These are phyloP conservation scores for Papilio dardanus DNA, from an alignment of 1,140 invertebrate genomes.

Conservation along the genomic window DNA sequence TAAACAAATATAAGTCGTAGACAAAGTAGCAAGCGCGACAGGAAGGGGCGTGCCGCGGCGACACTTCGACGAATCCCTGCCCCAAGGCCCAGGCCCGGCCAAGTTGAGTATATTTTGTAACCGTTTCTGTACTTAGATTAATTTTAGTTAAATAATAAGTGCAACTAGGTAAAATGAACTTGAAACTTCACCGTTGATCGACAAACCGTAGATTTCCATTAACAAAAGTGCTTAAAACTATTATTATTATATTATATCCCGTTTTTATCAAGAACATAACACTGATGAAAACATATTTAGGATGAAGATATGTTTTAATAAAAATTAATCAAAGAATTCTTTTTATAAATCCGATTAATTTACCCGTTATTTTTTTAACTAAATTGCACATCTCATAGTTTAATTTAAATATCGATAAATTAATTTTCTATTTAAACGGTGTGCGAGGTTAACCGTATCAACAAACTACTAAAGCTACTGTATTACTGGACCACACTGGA, in stretches of 20 bases:
- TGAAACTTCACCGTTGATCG: no score
- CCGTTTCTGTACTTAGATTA: background rate
- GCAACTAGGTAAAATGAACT: background rate
- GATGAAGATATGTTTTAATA: no score
- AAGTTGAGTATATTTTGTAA: conserved; percentile 34
- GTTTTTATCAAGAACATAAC: no score
- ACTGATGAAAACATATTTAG: no score
- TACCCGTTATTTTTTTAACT: no score
- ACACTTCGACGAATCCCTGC: conserved; percentile 57
- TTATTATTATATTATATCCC: no score
- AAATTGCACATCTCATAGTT: no score
- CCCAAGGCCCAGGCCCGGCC: no score
- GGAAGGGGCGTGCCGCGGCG: conserved; percentile 64
- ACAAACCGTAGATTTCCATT: background rate
- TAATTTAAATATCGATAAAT: no score
- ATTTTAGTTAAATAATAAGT: background rate
- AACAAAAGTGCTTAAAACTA: no score
- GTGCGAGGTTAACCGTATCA: background rate
- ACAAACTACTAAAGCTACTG: conserved; percentile 43
- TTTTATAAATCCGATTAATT: no score
- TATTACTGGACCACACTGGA: conserved; percentile 61
- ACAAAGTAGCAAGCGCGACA: conserved; percentile 48
- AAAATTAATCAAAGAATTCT: no score
- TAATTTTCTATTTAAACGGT: background rate
- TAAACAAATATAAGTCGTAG: conserved; percentile 32